Percentiles rank a stretch among this genome's conserved stretches.
phyloP scores from a whole-genome alignment of 2,113 vertebrate species.

The Carassius gibelio region DNA sequence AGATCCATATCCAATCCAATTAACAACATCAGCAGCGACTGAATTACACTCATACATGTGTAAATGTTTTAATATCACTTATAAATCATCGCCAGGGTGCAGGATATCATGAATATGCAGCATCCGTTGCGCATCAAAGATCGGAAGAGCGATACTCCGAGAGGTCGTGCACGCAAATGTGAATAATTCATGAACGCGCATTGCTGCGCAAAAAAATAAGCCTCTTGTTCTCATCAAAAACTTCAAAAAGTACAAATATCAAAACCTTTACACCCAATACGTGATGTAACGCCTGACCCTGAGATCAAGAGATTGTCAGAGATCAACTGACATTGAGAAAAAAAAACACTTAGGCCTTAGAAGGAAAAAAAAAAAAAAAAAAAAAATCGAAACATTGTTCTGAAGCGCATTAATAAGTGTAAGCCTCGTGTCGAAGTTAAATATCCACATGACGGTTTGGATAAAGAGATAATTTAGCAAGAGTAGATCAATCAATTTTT shows the following conservation, averaged over 20 bases:
- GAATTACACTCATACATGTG: constrained; percentile 15
- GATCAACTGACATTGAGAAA: background rate
- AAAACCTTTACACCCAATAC: background rate
- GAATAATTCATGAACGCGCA: constrained; percentile 12
- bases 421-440: background rate
- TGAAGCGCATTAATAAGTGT: background rate
- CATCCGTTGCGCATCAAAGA: background rate
- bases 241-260: constrained; percentile 14
- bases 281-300: background rate
- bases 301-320: constrained; percentile 19
- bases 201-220: background rate
- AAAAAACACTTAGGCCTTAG: background rate
- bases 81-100: background rate
- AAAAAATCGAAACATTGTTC: background rate
- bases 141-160: background rate
- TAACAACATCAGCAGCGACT: constrained; percentile 22
- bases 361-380: background rate
- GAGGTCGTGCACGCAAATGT: background rate
- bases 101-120: constrained; percentile 31
- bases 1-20: constrained; percentile 40
- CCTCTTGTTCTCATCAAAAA: constrained; percentile 8
- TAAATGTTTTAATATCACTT: constrained; percentile 37
- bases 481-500: constrained; percentile 9
- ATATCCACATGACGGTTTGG: background rate
- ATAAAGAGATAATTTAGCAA: background rate